Percentiles rank a stretch among this genome's conserved stretches.
phyloP scores from a whole-genome alignment of 2,888 invertebrate species.

The Tachystola acroxantha region DNA sequence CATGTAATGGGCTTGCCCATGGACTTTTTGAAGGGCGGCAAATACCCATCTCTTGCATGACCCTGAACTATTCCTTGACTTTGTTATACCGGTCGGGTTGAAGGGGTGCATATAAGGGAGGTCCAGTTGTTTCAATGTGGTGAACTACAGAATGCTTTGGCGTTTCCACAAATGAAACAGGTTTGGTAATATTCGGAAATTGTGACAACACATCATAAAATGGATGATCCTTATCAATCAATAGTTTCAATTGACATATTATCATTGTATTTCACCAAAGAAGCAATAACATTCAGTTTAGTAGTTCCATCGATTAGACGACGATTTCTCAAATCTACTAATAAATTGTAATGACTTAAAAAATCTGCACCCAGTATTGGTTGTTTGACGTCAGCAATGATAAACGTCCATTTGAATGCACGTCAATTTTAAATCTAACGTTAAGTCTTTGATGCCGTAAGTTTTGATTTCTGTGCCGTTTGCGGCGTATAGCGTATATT shows the following conservation, averaged over 20 bases:
- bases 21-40: slow-evolving; percentile 30
- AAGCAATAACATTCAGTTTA: background rate
- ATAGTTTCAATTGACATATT: background rate
- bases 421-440: background rate
- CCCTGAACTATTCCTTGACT: slow-evolving; percentile 11
- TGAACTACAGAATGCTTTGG: background rate
- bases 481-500: slow-evolving; percentile 1
- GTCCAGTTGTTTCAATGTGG: slow-evolving; percentile 8
- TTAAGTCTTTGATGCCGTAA: background rate
- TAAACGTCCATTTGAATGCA: background rate
- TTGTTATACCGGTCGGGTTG: slow-evolving; percentile 7
- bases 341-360: background rate
- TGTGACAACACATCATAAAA: slow-evolving; percentile 2
- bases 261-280: background rate
- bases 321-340: background rate
- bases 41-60: slow-evolving; percentile 29
- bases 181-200: slow-evolving; percentile 6
- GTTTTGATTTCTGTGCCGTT: slow-evolving; percentile 1
- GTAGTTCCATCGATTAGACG: background rate
- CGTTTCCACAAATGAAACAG: slow-evolving; percentile 1
- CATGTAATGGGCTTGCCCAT: slow-evolving; percentile 34
- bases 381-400: background rate
- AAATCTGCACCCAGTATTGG: background rate
- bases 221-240: background rate
- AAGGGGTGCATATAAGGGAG: too few relatives aligned